Percentiles rank a stretch among this genome's conserved stretches.
Conservation (phyloP, 2,113 vertebrate species). For the Sialia sialis region DNA sequence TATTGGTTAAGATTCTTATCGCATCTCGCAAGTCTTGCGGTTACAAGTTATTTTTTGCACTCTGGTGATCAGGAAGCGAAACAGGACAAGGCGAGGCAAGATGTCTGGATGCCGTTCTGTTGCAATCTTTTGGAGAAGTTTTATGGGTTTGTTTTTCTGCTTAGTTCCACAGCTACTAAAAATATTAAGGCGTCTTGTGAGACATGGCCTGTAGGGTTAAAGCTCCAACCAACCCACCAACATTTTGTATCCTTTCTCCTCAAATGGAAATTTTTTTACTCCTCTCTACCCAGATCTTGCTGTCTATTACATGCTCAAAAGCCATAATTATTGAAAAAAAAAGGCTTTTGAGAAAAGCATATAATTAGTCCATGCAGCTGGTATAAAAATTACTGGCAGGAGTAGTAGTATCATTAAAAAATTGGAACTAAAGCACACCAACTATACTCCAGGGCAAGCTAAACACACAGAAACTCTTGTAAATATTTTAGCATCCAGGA, state of each 20-base stretch:
- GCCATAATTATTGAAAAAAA: conserved; percentile 72
- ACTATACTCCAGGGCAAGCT: conserved; percentile 53
- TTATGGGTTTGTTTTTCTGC: no score
- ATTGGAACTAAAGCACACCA: conserved; percentile 63
- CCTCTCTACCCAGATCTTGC: conserved; percentile 9
- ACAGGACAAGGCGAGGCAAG: no score
- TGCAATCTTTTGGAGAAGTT: no score
- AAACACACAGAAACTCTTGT: conserved; percentile 44
- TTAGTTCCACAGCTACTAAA: no score
- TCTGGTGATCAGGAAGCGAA: no score
- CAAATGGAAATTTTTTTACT: conserved; percentile 17
- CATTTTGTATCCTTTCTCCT: conserved; percentile 12
- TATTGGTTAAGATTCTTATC: no score
- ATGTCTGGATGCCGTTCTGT: no score
- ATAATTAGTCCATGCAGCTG: conserved; percentile 74
- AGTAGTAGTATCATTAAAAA: conserved; percentile 68
- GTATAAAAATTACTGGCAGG: conserved; percentile 68
- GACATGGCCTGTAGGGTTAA: no score
- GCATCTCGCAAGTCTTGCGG: no score
- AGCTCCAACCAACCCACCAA: no score
- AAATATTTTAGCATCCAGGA: conserved; percentile 46
- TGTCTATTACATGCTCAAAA: conserved; percentile 63
- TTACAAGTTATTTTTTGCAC: no score
- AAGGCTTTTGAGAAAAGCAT: conserved; percentile 67
- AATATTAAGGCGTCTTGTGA: no score